Evolutionary conservation across 2,888 invertebrate species (phyloP).

Genomic region (Melieria picta): DNA sequence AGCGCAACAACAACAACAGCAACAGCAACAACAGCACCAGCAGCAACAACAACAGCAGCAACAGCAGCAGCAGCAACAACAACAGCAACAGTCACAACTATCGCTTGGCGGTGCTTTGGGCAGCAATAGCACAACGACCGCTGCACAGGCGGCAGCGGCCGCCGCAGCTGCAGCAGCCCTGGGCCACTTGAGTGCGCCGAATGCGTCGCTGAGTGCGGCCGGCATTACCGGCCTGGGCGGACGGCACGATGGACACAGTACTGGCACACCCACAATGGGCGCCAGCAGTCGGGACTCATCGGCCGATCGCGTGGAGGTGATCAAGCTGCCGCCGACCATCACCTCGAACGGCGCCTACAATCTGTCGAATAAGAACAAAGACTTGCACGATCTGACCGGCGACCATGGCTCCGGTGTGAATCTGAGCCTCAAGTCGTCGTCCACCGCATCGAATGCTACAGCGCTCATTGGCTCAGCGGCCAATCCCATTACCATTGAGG

Average conservation of each 20-base stretch:
- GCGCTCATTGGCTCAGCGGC: conserved; percentile 57
- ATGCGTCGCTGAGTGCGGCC: conserved; percentile 29
- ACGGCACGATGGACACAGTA: conserved; percentile 26
- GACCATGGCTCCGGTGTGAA: conserved; percentile 55
- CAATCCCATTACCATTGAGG: conserved; percentile 67
- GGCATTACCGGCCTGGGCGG: conserved; percentile 10
- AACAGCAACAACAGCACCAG: conserved; percentile 37
- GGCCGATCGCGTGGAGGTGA: conserved; percentile 81
- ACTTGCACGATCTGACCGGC: conserved; percentile 59
- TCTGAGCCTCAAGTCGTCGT: conserved; percentile 64
- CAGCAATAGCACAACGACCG: conserved; percentile 41
- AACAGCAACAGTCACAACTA: conserved; percentile 39
- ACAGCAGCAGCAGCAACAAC: conserved; percentile 34
- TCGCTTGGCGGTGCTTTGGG: conserved; percentile 16
- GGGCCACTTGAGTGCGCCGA: conserved; percentile 42
- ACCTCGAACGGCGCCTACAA: conserved; percentile 69
- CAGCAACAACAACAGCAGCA: conserved; percentile 32
- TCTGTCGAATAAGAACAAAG: conserved; percentile 63
- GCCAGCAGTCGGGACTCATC: conserved; percentile 52
- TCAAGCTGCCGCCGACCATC: conserved; percentile 79
- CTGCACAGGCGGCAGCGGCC: conserved; percentile 45
- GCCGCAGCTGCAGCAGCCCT: conserved; percentile 42
- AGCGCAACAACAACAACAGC: conserved; percentile 32
- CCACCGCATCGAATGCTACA: conserved; percentile 44
- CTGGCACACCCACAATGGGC: conserved; percentile 13